Percentiles rank a stretch among this genome's conserved stretches.
Evolutionary conservation across 1,140 invertebrate genomes (phyloP).

Genomic region (Thereuonema tuberculata): DNA sequence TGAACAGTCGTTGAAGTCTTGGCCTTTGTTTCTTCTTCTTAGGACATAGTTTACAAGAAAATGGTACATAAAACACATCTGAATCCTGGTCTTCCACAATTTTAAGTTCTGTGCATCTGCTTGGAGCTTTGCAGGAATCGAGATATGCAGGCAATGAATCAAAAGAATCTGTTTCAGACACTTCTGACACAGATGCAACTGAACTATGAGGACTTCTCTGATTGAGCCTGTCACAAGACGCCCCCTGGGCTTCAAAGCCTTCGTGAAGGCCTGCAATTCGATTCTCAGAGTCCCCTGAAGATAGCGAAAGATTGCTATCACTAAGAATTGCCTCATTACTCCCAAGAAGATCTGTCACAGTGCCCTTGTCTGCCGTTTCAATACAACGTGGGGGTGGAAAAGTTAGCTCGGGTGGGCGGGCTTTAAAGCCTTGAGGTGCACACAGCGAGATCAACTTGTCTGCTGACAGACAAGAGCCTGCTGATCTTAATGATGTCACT

Average conservation of each 20-base stretch:
- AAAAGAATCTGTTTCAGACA: no score
- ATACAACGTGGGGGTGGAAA: background rate
- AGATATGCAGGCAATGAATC: no score
- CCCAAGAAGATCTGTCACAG: constrained; percentile 12
- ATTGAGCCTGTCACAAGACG: no score
- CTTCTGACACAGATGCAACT: background rate
- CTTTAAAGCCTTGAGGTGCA: constrained; percentile 11
- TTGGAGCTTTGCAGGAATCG: no score
- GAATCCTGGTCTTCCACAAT: constrained; percentile 35
- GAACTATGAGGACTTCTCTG: background rate
- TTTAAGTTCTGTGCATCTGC: background rate
- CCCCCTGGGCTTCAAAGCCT: no score
- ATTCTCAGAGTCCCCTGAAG: background rate
- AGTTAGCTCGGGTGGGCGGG: background rate
- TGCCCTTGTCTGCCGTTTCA: constrained; percentile 19
- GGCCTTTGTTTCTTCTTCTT: background rate
- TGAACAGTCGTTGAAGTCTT: background rate
- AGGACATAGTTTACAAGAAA: constrained; percentile 34
- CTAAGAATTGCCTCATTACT: background rate
- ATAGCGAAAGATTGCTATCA: background rate
- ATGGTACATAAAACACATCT: constrained; percentile 50
- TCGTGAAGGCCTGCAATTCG: background rate
- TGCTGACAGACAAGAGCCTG: background rate
- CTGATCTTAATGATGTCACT: background rate
- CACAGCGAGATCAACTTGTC: background rate